Percentiles rank a stretch among this genome's conserved stretches.
Conservation (phyloP, 2,888 invertebrate species). For the Limenitis camilla region DNA sequence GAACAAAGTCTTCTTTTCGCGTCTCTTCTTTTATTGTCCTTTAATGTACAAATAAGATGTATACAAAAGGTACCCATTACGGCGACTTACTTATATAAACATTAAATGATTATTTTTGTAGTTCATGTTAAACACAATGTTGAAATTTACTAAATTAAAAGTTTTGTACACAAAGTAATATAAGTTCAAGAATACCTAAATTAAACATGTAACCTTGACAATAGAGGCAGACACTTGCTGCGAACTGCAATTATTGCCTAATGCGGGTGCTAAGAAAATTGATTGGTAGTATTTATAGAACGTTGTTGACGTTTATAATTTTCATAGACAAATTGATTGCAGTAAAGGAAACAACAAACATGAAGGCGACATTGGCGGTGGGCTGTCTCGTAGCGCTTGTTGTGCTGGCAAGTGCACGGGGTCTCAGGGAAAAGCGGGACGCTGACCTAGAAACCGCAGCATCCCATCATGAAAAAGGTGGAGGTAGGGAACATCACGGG, state of each 20-base stretch:
- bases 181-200: constrained; percentile 36
- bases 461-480: constrained; percentile 77
- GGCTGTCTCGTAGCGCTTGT: constrained; percentile 52
- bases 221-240: constrained; percentile 38
- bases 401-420: constrained; percentile 57
- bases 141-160: not conserved
- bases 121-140: not conserved
- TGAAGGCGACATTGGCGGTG: constrained; percentile 50
- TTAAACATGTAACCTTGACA: constrained; percentile 31
- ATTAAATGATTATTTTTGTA: too few species aligned
- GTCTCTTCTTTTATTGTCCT: too few species aligned
- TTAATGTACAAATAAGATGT: too few species aligned
- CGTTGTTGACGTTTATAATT: constrained; percentile 41
- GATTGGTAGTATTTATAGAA: constrained; percentile 62
- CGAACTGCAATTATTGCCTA: constrained; percentile 53
- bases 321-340: constrained; percentile 45
- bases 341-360: constrained; percentile 39
- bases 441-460: constrained; percentile 73
- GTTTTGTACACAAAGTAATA: not conserved
- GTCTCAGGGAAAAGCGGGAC: constrained; percentile 58
- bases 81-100: too few species aligned
- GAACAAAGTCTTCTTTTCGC: too few species aligned
- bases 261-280: constrained; percentile 50
- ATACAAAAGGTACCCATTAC: too few species aligned
- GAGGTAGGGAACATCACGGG: constrained; percentile 78